phyloP scores from a whole-genome alignment of 2,888 invertebrate genomes.

The Archips xylosteana region DNA sequence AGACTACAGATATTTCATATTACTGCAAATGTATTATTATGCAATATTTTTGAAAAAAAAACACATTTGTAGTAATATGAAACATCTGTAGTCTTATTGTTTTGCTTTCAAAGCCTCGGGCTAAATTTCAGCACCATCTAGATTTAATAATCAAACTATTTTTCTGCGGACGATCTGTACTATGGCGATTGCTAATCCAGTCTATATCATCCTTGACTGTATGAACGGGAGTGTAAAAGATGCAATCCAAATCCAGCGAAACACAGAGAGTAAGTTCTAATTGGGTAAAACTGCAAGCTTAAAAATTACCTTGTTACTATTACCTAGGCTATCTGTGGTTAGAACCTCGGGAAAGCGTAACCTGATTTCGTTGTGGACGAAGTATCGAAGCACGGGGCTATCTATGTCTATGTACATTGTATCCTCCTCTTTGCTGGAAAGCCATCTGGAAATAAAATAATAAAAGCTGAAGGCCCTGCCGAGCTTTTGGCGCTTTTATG shows the following conservation, averaged over 20 bases:
- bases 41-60: no score
- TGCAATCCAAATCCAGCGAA: not conserved
- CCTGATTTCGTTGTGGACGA: conserved; percentile 86
- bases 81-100: no score
- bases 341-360: conserved; percentile 77
- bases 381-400: conserved; percentile 82
- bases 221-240: not conserved
- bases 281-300: conserved; percentile 13
- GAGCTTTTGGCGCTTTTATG: no score
- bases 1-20: no score
- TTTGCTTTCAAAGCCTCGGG: no score
- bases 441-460: conserved; percentile 61
- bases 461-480: not conserved
- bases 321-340: conserved; percentile 82
- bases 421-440: conserved; percentile 61
- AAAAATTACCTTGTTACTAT: conserved; percentile 79
- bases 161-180: no score
- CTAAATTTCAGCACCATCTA: no score
- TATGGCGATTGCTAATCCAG: no score
- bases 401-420: conserved; percentile 72
- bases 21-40: no score
- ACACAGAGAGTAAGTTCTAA: not conserved
- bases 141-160: no score
- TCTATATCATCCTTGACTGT: no score
- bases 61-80: no score